Evolutionary conservation across 2,113 vertebrate species (phyloP).

Genomic region (Tricholaema leucomelas): DNA sequence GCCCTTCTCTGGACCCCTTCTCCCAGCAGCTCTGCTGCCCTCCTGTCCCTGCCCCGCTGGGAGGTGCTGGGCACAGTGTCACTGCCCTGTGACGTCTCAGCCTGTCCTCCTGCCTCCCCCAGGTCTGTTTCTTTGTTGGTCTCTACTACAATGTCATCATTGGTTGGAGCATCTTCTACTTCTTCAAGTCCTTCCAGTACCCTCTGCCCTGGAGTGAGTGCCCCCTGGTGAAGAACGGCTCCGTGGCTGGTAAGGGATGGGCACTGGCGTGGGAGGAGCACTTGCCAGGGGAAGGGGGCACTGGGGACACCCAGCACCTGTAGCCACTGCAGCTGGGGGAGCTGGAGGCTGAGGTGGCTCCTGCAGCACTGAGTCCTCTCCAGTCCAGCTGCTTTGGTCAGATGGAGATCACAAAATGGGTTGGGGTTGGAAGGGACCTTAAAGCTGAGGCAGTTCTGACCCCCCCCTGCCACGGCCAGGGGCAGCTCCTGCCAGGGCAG

Average conservation of each 20-base stretch:
- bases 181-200: constrained; percentile 97
- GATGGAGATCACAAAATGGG: neutral
- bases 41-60: rapidly evolving
- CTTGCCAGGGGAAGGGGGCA: neutral
- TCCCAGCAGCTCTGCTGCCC: neutral
- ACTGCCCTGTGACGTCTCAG: neutral
- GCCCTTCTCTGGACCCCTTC: neutral
- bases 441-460: no score
- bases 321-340: neutral
- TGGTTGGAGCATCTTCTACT: constrained; percentile 98
- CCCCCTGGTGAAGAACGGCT: constrained; percentile 86
- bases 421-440: no score
- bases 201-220: constrained; percentile 97
- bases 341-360: neutral
- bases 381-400: rapidly evolving
- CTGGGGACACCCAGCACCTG: no score
- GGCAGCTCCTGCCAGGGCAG: no score
- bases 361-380: neutral
- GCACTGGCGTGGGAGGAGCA: neutral
- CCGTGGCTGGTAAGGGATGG: constrained; percentile 79
- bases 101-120: neutral
- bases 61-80: neutral
- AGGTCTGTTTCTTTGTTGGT: constrained; percentile 96
- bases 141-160: constrained; percentile 99
- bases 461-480: no score